Evolutionary conservation across 1,140 invertebrate genomes (phyloP).

Genomic region (Littorina saxatilis): DNA sequence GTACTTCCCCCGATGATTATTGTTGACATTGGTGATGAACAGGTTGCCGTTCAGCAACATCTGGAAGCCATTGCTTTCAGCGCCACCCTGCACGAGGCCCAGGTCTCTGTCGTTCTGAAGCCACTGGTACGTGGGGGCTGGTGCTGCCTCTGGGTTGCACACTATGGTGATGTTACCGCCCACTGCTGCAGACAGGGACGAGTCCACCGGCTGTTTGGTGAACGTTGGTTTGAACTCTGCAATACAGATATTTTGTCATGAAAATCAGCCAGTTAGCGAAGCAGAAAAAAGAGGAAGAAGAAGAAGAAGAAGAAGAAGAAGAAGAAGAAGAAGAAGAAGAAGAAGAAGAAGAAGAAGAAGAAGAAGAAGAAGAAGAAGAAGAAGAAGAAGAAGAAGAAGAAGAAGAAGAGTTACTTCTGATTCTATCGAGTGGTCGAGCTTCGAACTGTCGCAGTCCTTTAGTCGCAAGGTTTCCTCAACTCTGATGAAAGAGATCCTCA

Average conservation of each 20-base stretch:
- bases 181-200: conserved; percentile 91
- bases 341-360: not conserved
- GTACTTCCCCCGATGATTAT: conserved; percentile 57
- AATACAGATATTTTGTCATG: no score
- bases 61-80: conserved; percentile 41
- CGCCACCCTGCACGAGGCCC: conserved; percentile 70
- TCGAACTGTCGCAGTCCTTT: no score
- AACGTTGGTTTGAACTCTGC: conserved; percentile 91
- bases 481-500: no score
- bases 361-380: conserved; percentile 13
- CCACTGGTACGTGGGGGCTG: conserved; percentile 85
- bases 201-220: conserved; percentile 90
- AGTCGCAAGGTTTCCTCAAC: no score
- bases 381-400: conserved; percentile 25
- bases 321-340: conserved; percentile 2
- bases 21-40: conserved; percentile 44
- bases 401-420: no score
- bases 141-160: conserved; percentile 96
- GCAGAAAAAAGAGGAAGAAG: not conserved
- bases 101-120: conserved; percentile 91
- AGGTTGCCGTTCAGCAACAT: conserved; percentile 66
- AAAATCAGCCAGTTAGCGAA: conserved; percentile 26
- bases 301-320: conserved; percentile 8
- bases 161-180: conserved; percentile 93
- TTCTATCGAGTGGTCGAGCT: no score